phyloP scores from a whole-genome alignment of 1,140 invertebrate genomes.

The Uloborus diversus region DNA sequence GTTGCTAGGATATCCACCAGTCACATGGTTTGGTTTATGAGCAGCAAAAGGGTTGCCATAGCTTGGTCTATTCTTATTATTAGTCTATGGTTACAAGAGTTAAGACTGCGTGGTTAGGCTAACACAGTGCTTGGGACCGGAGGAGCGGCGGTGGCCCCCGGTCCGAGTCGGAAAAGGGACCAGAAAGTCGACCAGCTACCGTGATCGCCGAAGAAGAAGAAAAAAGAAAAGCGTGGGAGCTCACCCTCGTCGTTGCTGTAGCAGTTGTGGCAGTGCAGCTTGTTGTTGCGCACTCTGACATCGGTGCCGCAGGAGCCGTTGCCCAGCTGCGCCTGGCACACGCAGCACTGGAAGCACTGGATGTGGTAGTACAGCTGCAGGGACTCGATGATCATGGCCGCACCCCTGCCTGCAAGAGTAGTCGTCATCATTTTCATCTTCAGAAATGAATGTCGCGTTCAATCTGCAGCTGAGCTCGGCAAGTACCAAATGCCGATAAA shows the following conservation, averaged over 20 bases:
- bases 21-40: too few species aligned
- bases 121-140: not conserved
- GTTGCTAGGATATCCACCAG: too few species aligned
- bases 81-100: not conserved
- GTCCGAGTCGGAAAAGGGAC: not conserved
- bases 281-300: slow-evolving; percentile 90
- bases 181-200: not conserved
- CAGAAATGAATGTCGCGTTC: too few species aligned
- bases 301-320: slow-evolving; percentile 88
- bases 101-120: not conserved
- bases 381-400: slow-evolving; percentile 98
- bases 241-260: slow-evolving; percentile 97
- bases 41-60: too few species aligned
- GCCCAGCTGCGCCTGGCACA: slow-evolving; percentile 91
- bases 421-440: too few species aligned
- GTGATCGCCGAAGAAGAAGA: too few species aligned
- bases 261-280: slow-evolving; percentile 96
- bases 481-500: too few species aligned
- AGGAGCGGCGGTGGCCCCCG: too few species aligned
- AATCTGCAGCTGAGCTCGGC: too few species aligned
- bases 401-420: slow-evolving; percentile 91
- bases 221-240: slow-evolving; percentile 77
- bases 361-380: slow-evolving; percentile 95
- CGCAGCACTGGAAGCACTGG: slow-evolving; percentile 96
- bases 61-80: too few species aligned